phyloP scores from a whole-genome alignment of 2,113 vertebrate species.

The Micromys minutus region DNA sequence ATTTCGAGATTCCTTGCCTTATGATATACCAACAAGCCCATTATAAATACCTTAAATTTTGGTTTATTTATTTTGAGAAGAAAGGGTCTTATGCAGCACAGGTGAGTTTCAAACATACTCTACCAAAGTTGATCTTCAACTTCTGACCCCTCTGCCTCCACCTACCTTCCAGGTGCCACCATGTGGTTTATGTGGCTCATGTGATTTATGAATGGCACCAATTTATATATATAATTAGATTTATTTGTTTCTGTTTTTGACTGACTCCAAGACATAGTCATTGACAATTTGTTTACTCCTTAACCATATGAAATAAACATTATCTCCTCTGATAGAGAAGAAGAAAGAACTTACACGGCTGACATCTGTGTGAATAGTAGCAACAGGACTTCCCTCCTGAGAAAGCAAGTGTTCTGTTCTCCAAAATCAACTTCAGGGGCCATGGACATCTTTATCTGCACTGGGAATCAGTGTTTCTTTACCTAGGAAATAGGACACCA shows the following conservation, averaged over 20 bases:
- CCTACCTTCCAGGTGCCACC: neutral
- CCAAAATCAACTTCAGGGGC: neutral
- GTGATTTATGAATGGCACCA: neutral
- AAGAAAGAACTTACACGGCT: neutral
- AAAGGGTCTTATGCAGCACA: neutral
- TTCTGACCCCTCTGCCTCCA: neutral
- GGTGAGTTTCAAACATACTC: no score
- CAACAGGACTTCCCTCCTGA: neutral
- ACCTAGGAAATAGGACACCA: neutral
- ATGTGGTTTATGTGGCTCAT: no score
- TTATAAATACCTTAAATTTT: neutral
- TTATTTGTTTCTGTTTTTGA: neutral
- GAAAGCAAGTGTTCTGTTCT: neutral
- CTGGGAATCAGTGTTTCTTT: neutral
- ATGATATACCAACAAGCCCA: neutral
- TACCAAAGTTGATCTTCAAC: neutral
- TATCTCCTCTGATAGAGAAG: neutral
- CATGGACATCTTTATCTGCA: neutral
- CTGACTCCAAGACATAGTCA: neutral
- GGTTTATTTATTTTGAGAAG: neutral
- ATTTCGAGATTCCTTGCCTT: neutral
- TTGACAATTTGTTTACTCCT: neutral
- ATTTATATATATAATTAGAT: slow-evolving; percentile 3
- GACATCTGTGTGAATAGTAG: neutral
- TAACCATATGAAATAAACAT: neutral